Percentiles rank a stretch among this genome's conserved stretches.
Evolutionary conservation across 2,113 vertebrate species (phyloP).

Genomic region (Calidris pugnax): DNA sequence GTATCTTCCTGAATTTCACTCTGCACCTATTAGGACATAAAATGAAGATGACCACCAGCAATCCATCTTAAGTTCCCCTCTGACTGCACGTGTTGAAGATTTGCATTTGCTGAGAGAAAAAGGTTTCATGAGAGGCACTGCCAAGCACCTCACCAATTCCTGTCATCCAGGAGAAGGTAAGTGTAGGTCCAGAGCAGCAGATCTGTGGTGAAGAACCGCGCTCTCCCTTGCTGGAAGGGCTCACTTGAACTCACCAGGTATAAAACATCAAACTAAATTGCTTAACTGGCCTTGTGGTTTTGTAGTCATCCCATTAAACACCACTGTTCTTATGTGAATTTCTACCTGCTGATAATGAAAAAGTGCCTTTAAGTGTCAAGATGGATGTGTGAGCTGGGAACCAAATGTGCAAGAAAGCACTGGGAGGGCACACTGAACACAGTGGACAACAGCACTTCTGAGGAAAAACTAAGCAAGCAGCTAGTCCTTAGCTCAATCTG

Average conservation of each 20-base stretch:
- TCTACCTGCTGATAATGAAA: background rate
- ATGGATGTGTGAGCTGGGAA: background rate
- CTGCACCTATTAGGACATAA: background rate
- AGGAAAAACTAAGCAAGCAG: background rate
- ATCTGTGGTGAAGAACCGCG: background rate
- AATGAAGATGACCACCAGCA: background rate
- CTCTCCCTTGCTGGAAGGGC: background rate
- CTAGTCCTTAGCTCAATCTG: background rate
- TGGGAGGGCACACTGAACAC: background rate
- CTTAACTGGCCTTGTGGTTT: background rate
- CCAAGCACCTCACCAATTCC: background rate
- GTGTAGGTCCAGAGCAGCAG: background rate
- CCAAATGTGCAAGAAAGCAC: background rate
- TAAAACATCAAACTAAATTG: background rate
- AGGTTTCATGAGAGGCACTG: background rate
- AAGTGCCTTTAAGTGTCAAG: background rate
- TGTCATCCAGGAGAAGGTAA: background rate
- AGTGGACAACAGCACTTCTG: background rate
- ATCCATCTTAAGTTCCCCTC: background rate
- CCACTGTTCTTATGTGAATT: background rate
- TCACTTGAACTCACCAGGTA: background rate
- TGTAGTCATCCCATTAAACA: background rate
- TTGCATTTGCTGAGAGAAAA: background rate
- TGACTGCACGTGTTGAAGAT: background rate
- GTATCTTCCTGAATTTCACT: background rate